Conservation (phyloP, 2,797 vertebrate genomes). For the Nasua narica region DNA sequence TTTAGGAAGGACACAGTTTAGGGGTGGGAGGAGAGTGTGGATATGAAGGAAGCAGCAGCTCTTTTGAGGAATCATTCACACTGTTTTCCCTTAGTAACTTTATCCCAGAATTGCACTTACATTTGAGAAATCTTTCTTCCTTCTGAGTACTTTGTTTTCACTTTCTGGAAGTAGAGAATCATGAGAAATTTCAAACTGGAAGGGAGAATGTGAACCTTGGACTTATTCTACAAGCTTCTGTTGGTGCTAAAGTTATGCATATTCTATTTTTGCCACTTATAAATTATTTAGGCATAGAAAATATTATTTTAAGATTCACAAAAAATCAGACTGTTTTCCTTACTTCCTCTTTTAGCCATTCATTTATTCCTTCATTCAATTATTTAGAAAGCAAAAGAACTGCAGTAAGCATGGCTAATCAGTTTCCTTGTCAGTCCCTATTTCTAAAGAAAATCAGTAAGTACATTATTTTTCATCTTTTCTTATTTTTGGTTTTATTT, state of each 20-base stretch:
- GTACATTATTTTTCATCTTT: not conserved
- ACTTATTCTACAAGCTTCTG: not conserved
- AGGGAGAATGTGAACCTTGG: not conserved
- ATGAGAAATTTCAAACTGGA: not conserved
- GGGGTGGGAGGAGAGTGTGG: not conserved
- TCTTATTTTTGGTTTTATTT: constrained; percentile 35
- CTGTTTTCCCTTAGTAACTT: not conserved
- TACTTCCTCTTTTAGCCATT: not conserved
- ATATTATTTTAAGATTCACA: not conserved
- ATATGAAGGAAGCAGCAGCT: not conserved
- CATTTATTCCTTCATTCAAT: not conserved
- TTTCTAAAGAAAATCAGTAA: not conserved
- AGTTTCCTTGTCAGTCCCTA: not conserved
- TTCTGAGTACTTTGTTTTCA: constrained; percentile 9
- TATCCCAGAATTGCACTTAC: not conserved
- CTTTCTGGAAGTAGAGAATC: not conserved
- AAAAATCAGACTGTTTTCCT: not conserved
- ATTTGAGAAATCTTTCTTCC: constrained; percentile 15
- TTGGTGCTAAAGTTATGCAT: not conserved
- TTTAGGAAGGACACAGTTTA: not conserved
- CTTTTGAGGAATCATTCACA: not conserved
- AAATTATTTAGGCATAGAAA: not conserved
- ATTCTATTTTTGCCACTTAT: not conserved
- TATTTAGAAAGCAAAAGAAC: constrained; percentile 25
- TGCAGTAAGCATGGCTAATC: not conserved